A percentile compares a stretch with the other conserved stretches of the same genome.
phyloP scores from a whole-genome alignment of 2,797 vertebrate species.

The Anableps anableps region DNA sequence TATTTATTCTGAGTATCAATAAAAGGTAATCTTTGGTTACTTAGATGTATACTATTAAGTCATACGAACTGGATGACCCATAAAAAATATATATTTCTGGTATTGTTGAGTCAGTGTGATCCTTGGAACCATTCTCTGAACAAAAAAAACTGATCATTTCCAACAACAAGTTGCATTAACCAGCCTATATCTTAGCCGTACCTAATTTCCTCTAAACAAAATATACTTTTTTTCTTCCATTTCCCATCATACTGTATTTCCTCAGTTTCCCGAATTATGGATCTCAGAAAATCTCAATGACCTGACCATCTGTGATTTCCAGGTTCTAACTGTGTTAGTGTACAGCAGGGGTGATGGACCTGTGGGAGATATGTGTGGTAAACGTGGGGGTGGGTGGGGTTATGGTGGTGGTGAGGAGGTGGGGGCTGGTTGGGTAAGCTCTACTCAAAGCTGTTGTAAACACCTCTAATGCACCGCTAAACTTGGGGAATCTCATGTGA shows the following conservation, averaged over 20 bases:
- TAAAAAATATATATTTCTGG: not conserved
- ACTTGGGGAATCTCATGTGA: constrained; percentile 77
- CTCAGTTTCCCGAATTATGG: constrained; percentile 11
- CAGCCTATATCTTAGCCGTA: not conserved
- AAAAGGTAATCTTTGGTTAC: no score
- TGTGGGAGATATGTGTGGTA: not conserved
- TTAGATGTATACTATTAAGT: not conserved
- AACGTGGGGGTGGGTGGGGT: not conserved
- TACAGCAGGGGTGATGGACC: not conserved
- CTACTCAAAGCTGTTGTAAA: constrained; percentile 82
- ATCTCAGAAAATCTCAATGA: constrained; percentile 48
- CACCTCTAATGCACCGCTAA: constrained; percentile 83
- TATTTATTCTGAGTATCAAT: not conserved
- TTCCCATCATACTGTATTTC: not conserved
- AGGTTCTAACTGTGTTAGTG: constrained; percentile 56
- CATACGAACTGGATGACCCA: not conserved
- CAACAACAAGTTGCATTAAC: not conserved
- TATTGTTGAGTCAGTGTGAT: not conserved
- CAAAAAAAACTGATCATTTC: no score
- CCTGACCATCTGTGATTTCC: constrained; percentile 72
- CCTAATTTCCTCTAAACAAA: not conserved
- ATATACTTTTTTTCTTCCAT: not conserved
- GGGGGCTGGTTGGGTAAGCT: constrained; percentile 67
- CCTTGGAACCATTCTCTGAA: not conserved
- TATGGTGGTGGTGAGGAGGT: constrained; percentile 28